These are phyloP conservation scores for Pituophis catenifer DNA, from an alignment of 2,113 vertebrate species.

Conservation along the genomic window DNA sequence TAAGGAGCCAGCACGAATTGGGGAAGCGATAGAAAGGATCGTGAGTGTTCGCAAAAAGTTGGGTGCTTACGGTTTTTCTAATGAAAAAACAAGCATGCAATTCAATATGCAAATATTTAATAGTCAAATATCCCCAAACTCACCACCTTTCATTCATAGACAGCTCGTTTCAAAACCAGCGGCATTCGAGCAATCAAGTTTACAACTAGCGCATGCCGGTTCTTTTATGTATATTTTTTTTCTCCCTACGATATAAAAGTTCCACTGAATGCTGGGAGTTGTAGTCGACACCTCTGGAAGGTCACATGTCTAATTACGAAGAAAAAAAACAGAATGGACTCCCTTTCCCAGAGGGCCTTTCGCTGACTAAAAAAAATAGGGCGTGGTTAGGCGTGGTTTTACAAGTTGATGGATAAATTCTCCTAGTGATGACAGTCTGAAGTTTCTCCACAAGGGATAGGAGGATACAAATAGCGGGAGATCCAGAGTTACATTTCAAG, in stretches of 20 bases:
- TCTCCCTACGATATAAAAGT: background rate
- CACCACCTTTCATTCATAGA: background rate
- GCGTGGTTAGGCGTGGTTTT: background rate
- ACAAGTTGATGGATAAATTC: background rate
- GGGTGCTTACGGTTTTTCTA: background rate
- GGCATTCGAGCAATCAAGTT: rapidly evolving
- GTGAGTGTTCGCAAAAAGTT: background rate
- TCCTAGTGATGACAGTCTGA: background rate
- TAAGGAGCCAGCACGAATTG: background rate
- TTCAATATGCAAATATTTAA: background rate
- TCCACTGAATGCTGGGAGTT: conserved; percentile 39
- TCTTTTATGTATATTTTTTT: conserved; percentile 27
- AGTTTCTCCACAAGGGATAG: too few relatives aligned
- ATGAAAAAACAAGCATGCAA: background rate
- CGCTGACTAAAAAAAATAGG: rapidly evolving
- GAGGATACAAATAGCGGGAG: background rate
- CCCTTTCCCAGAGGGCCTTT: conserved; percentile 13
- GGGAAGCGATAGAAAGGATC: background rate
- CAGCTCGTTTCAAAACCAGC: background rate
- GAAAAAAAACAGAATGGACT: background rate
- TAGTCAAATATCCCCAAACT: conserved; percentile 15
- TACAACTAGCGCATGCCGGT: rapidly evolving
- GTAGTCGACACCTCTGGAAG: conserved; percentile 8
- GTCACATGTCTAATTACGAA: rapidly evolving
- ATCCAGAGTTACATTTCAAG: background rate